Base-by-base conservation (phyloP, 2,797 vertebrate genomes). In the Apogon talboti region DNA sequence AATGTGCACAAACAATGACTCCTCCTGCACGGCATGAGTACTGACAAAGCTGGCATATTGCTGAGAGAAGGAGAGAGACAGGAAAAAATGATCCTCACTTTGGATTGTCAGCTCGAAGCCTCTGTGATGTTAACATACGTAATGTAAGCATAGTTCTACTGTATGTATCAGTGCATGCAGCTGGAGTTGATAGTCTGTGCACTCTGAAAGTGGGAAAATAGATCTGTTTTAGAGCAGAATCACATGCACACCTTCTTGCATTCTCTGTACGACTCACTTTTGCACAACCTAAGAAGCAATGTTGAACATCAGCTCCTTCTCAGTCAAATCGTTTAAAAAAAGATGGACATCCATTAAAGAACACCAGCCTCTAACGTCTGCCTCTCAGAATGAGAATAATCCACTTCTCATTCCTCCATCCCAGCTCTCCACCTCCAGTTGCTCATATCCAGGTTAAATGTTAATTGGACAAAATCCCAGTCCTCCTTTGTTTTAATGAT, bases 391-490 rank as follows among this genome's bases (percentile, higher is more conserved):
- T 21, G 11, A 76, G 50, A 30, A 18, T 61, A 71, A 77, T 67
- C 53, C 59, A 44, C 73, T 74, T 76, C 48, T 11, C 41, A 54
- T 67, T 62, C 59, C 41, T 43, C 70, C 45, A 41, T 30, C 40
- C 24, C 67, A 44, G 46, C 67, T 68, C 44, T 66, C 44, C 60
- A 48, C 51, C 71, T 63, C 51, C 64, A 62, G 16, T 79, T 80
- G 48, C 76, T 83, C 11, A 11, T 74, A 60, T 76, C 47, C 54
- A 66, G 66, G 82, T 80, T 65, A 73, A 81, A 79, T 70, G 83
- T 86, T 83, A 82, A 83, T 82, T 84, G 66, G 68, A 30, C 53
- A 43, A 62, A 75, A 65, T 74, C 76, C 80, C 71, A 63, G 66
- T 30, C 50, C 51, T 69, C 55, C 43, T 64, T 56, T 68, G 44